A percentile compares a stretch with the other conserved stretches of the same genome.
Evolutionary conservation across 2,797 vertebrate genomes (phyloP).

Genomic region (Myoxocephalus aenaeus): DNA sequence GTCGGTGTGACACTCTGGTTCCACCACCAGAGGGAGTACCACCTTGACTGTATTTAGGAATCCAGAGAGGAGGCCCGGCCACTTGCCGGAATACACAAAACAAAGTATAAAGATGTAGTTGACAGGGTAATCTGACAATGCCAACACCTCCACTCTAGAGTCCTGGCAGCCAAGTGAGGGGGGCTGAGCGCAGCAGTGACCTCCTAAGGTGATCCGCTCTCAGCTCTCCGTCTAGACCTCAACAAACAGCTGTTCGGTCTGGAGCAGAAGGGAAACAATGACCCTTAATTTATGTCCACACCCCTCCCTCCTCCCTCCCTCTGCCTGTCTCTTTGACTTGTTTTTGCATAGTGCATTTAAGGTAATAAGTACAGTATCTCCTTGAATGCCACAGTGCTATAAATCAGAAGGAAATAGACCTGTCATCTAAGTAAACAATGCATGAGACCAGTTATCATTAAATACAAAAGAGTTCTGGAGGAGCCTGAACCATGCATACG

Average conservation of each 20-base stretch:
- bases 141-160: slow-evolving; percentile 54
- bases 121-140: slow-evolving; percentile 64
- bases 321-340: slow-evolving; percentile 74
- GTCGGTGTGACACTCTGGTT: slow-evolving; percentile 44
- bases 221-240: slow-evolving; percentile 72
- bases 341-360: slow-evolving; percentile 82
- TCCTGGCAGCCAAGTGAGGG: slow-evolving; percentile 54
- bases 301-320: slow-evolving; percentile 25
- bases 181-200: slow-evolving; percentile 61
- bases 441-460: slow-evolving; percentile 81
- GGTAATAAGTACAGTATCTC: slow-evolving; percentile 84
- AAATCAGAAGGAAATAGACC: slow-evolving; percentile 83
- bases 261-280: slow-evolving; percentile 71
- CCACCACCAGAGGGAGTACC: slow-evolving; percentile 76
- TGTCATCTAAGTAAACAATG: slow-evolving; percentile 84
- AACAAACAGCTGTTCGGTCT: slow-evolving; percentile 72
- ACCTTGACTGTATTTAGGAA: slow-evolving; percentile 22
- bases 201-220: slow-evolving; percentile 73
- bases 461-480: slow-evolving; percentile 73
- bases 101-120: slow-evolving; percentile 64
- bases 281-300: slow-evolving; percentile 77
- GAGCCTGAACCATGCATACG: slow-evolving; percentile 61
- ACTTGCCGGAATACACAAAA: slow-evolving; percentile 53
- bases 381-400: slow-evolving; percentile 78
- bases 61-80: slow-evolving; percentile 34